Conservation (phyloP, 1,140 invertebrate genomes). For the Leguminivora glycinivorella region DNA sequence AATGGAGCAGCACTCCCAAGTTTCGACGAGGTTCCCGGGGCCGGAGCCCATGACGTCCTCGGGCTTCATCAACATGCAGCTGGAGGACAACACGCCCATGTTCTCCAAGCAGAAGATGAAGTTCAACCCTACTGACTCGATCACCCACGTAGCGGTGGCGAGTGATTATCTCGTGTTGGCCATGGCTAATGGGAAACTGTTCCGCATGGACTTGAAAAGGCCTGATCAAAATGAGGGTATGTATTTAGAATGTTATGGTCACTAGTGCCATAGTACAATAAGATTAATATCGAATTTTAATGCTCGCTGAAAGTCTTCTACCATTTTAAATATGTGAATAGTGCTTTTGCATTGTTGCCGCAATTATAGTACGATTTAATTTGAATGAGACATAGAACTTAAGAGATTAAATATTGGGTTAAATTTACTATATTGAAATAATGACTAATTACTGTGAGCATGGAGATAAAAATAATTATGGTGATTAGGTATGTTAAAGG, state of each 20-base stretch:
- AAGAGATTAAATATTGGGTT: background rate
- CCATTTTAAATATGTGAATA: too few species aligned
- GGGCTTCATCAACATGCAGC: slow-evolving; percentile 84
- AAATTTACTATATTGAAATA: background rate
- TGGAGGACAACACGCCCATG: slow-evolving; percentile 86
- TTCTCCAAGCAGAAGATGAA: slow-evolving; percentile 89
- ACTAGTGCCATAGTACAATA: too few species aligned
- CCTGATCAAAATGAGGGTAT: slow-evolving; percentile 89
- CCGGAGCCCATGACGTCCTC: slow-evolving; percentile 76
- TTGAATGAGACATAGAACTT: background rate
- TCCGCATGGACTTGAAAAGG: slow-evolving; percentile 90
- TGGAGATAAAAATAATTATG: background rate
- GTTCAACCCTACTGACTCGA: slow-evolving; percentile 86
- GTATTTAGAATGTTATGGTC: background rate
- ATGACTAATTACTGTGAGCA: background rate
- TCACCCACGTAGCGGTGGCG: slow-evolving; percentile 89
- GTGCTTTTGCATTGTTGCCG: too few species aligned
- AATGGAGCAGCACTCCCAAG: slow-evolving; percentile 86
- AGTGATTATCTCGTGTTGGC: slow-evolving; percentile 91
- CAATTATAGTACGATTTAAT: too few species aligned
- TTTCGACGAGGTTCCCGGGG: slow-evolving; percentile 53
- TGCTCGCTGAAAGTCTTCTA: too few species aligned
- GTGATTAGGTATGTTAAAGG: background rate
- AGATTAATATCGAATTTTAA: too few species aligned
- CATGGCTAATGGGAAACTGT: slow-evolving; percentile 89